A percentile compares a stretch with the other conserved stretches of the same genome.
These are phyloP conservation scores for Linnaemya vulpina DNA, from an alignment of 2,888 invertebrate genomes.

Conservation along the genomic window DNA sequence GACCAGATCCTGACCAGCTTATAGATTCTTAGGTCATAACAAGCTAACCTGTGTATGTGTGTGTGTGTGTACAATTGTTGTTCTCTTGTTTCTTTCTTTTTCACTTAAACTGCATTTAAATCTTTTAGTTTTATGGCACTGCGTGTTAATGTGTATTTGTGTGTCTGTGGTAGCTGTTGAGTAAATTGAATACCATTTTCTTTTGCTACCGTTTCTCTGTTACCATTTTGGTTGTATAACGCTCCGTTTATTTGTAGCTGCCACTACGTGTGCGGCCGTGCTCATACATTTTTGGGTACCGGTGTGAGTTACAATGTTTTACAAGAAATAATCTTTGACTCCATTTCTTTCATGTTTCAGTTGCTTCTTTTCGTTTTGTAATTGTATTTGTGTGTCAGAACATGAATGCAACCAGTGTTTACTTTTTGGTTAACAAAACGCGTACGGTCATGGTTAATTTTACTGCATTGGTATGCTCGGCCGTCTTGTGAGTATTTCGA, in stretches of 20 bases:
- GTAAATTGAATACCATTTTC: constrained; percentile 71
- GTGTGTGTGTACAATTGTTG: constrained; percentile 11
- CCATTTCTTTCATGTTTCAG: constrained; percentile 24
- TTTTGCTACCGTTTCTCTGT: constrained; percentile 45
- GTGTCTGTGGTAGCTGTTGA: constrained; percentile 47
- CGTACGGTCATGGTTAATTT: constrained; percentile 70
- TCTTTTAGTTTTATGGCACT: constrained; percentile 28
- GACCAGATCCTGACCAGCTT: constrained; percentile 65
- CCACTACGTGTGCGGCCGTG: constrained; percentile 4
- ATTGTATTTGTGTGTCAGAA: constrained; percentile 50
- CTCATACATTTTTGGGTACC: constrained; percentile 21
- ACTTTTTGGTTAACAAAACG: constrained; percentile 70
- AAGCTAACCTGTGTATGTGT: constrained; percentile 40
- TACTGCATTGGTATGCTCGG: constrained; percentile 69
- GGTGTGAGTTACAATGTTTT: constrained; percentile 64
- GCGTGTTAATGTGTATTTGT: constrained; percentile 29
- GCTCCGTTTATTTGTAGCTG: constrained; percentile 45
- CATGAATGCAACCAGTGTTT: constrained; percentile 70
- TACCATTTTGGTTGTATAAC: constrained; percentile 63
- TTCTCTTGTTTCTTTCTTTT: constrained; percentile 38
- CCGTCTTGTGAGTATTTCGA: constrained; percentile 40
- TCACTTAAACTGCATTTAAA: constrained; percentile 72
- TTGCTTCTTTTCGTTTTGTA: constrained; percentile 28
- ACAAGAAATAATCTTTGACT: constrained; percentile 68
- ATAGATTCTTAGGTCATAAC: constrained; percentile 68